Percentiles rank a stretch among this genome's conserved stretches.
These are phyloP conservation scores for Prietella phreatophila DNA, from an alignment of 2,113 vertebrate genomes.

Conservation along the genomic window DNA sequence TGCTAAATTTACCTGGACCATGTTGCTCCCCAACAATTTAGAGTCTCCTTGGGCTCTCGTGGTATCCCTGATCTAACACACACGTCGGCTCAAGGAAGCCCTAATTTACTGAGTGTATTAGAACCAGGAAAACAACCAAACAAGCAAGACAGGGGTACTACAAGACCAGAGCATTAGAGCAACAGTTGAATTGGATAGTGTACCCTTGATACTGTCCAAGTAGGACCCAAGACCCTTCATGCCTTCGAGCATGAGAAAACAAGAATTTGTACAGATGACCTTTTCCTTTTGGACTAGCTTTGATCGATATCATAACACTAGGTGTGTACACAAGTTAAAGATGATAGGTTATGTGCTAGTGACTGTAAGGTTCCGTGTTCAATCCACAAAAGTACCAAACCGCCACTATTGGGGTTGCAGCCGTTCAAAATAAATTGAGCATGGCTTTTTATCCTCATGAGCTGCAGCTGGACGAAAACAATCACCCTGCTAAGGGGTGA, in stretches of 20 bases:
- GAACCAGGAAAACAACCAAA: neutral
- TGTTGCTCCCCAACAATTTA: neutral
- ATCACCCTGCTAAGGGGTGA: neutral
- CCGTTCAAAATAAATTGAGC: neutral
- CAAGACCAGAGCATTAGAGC: neutral
- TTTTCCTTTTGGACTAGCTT: neutral
- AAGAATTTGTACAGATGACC: neutral
- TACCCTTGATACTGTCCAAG: neutral
- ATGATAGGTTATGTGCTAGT: neutral
- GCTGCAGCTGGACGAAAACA: neutral
- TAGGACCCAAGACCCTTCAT: neutral
- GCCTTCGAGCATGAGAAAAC: neutral
- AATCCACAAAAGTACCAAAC: neutral
- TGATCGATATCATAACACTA: neutral
- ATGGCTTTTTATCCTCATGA: neutral
- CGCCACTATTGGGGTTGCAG: neutral
- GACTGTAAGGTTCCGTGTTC: neutral
- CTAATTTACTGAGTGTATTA: neutral
- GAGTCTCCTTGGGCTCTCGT: neutral
- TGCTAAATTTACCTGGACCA: neutral
- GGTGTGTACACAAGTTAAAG: neutral
- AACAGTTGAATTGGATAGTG: neutral
- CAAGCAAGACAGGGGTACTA: too few species aligned
- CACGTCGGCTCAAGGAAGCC: neutral
- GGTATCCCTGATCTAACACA: neutral